A percentile compares a stretch with the other conserved stretches of the same genome.
These are phyloP conservation scores for Hirtodrosophila cameraria DNA, from an alignment of 2,888 invertebrate species.

Conservation along the genomic window DNA sequence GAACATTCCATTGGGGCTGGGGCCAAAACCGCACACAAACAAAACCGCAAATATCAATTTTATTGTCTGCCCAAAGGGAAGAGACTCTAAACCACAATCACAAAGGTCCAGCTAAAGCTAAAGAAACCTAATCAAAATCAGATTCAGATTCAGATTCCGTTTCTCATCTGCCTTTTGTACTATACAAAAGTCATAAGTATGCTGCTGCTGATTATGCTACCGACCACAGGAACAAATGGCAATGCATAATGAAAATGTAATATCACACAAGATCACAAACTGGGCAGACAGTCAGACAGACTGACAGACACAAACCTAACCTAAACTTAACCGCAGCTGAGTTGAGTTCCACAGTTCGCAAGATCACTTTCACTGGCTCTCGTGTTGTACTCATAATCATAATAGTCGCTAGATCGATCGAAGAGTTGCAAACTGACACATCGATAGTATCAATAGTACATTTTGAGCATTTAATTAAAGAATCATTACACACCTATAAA, in stretches of 20 bases:
- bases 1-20: slow-evolving; percentile 31
- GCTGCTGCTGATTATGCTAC: not conserved
- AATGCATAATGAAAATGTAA: slow-evolving; percentile 61
- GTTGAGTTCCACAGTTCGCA: slow-evolving; percentile 14
- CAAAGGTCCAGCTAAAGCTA: slow-evolving; percentile 19
- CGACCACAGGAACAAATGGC: slow-evolving; percentile 61
- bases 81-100: slow-evolving; percentile 23
- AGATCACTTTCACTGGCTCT: slow-evolving; percentile 53
- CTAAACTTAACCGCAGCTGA: not conserved
- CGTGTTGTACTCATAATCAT: slow-evolving; percentile 4
- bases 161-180: slow-evolving; percentile 41
- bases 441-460: too few species aligned
- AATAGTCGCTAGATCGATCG: not conserved
- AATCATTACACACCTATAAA: too few species aligned
- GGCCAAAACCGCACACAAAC: slow-evolving; percentile 26
- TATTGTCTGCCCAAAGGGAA: slow-evolving; percentile 53
- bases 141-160: not conserved
- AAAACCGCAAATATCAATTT: slow-evolving; percentile 76
- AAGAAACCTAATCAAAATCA: slow-evolving; percentile 49
- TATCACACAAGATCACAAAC: slow-evolving; percentile 14
- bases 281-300: slow-evolving; percentile 27
- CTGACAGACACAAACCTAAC: too few species aligned
- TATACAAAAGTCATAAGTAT: too few species aligned
- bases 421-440: too few species aligned
- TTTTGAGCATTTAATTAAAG: too few species aligned